Percentiles rank a stretch among this genome's conserved stretches.
These are phyloP conservation scores for Xiphophorus maculatus DNA, from an alignment of 2,113 vertebrate species.

Conservation along the genomic window DNA sequence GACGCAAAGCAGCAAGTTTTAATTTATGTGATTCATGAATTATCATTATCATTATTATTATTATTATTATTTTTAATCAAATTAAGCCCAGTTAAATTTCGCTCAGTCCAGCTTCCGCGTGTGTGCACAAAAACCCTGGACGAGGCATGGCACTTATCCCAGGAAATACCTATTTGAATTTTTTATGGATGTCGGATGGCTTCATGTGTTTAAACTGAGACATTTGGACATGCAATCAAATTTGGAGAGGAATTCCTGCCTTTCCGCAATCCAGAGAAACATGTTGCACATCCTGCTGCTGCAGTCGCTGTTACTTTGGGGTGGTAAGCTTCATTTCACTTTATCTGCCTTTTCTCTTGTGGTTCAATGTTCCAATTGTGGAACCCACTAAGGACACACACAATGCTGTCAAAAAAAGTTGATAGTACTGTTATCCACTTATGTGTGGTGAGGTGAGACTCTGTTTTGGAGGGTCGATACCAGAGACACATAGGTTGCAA, in stretches of 20 bases:
- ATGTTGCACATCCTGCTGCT: constrained; percentile 78
- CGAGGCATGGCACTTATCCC: constrained; percentile 10
- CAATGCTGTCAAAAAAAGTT: background rate
- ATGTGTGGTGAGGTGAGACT: too few species aligned
- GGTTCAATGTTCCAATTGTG: background rate
- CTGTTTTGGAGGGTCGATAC: background rate
- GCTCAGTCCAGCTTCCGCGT: background rate
- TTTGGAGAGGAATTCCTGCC: constrained; percentile 25
- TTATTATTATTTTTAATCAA: background rate
- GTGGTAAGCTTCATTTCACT: constrained; percentile 72
- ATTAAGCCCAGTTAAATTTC: background rate
- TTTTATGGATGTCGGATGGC: constrained; percentile 22
- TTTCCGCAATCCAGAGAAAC: constrained; percentile 67
- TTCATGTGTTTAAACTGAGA: constrained; percentile 34
- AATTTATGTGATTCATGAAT: background rate
- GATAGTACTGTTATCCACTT: background rate
- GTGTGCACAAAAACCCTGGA: constrained; percentile 8
- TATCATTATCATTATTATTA: constrained; percentile 3
- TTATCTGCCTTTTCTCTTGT: background rate
- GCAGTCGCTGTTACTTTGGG: constrained; percentile 69
- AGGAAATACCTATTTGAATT: constrained; percentile 16
- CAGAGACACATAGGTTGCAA: constrained; percentile 4
- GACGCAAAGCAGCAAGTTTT: constrained; percentile 44
- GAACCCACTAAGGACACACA: background rate
- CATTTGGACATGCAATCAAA: constrained; percentile 4